These are phyloP conservation scores for Hyposoter dolosus DNA, from an alignment of 2,888 invertebrate genomes.

Conservation along the genomic window DNA sequence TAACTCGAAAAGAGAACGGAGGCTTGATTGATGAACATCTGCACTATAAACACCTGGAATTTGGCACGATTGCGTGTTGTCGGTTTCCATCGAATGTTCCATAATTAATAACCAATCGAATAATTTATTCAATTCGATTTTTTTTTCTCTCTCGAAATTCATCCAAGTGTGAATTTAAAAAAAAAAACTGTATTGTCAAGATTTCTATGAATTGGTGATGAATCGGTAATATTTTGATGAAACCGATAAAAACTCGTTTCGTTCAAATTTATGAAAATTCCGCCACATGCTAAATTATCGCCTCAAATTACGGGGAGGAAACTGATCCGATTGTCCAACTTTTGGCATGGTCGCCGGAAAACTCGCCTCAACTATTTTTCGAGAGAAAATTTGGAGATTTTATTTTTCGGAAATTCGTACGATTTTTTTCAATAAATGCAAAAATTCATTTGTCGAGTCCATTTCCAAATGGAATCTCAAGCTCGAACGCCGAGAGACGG, in stretches of 20 bases:
- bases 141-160: not conserved
- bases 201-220: not conserved
- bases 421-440: not conserved
- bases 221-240: not conserved
- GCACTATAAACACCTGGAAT: not conserved
- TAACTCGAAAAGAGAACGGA: not conserved
- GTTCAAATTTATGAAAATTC: too few species aligned
- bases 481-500: not conserved
- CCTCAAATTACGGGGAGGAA: not conserved
- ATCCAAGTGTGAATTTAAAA: not conserved
- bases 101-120: not conserved
- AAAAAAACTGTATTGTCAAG: not conserved
- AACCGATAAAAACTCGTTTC: not conserved
- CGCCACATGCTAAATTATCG: too few species aligned
- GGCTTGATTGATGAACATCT: conserved; percentile 2
- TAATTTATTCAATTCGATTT: not conserved
- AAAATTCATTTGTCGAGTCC: not conserved
- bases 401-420: not conserved
- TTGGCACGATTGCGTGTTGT: not conserved
- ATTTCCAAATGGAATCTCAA: not conserved
- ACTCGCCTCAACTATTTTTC: not conserved
- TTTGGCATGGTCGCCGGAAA: not conserved
- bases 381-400: not conserved
- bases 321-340: not conserved
- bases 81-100: not conserved